Base-by-base conservation (phyloP, 2,797 vertebrate species). In the Esox masquinongy region DNA sequence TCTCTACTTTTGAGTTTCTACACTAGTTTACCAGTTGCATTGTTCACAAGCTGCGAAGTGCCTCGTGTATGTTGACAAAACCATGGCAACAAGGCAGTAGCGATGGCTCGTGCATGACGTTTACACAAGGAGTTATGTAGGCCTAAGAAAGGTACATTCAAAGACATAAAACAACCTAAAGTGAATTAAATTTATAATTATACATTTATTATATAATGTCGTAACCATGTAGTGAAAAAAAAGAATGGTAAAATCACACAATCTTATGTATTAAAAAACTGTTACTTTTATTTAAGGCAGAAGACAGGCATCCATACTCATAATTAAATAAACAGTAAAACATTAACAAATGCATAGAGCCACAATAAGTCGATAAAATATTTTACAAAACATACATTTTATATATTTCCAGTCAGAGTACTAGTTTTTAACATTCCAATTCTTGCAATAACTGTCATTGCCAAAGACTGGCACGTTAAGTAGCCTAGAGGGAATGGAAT, bases 11-110 rank as follows among this genome's bases (percentile, higher is more conserved):
- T 2, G n/a, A 8, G 53, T 24, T 59, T 59, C n/a, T 59, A 56
- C 6, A 56, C 19, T 56, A n/a, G 51, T 17, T 8, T n/a, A 59
- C 56, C n/a, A 11, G 56, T 59, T 59, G 56, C 11, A 9, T n/a
- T 7, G 8, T 59, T 14, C 9, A 24, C 22, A 22, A 31, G 17
- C 34, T 17, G 29, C 29, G 15, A 9, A 19, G 67, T 3, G n/a
- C 3, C 31, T 19, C 7, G 43, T 68, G 16, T 80, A 66, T 86
- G 79, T 90, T 79, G 16, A 24, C 24, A 86, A 91, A 79, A 81
- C 92, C 83, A 91, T 91, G 49, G 88, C 74, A 91, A 92, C 89
- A 0, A 0, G 1, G 19, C 67, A 68, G 31, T 1, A 4, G 26
- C 24, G 56, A 12, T 11, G 22, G 11, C 56, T 61, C 22, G 63